Base-by-base conservation (phyloP, 2,797 vertebrate species). In the Oreortyx pictus region DNA sequence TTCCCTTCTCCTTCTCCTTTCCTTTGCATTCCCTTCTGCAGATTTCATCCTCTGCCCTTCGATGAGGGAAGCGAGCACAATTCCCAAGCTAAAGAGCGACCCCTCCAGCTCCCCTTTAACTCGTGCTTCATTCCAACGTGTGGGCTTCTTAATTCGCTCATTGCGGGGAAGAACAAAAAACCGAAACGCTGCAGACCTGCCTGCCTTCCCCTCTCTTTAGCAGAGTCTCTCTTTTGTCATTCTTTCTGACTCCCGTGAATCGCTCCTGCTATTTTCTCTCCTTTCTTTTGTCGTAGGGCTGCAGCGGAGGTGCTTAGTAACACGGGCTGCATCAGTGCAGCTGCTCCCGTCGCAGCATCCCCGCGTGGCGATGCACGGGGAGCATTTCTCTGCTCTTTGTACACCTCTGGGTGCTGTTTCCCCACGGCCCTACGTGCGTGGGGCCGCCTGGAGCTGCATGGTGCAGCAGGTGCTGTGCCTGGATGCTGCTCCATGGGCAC, bases 81-180 rank as follows among this genome's bases (percentile, higher is more conserved):
- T 77, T 74, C 87, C 89, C 5, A 23, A 76, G 67, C 92, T 93
- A 9, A 89, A 23, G 5, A 79, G 47, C 60, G 85, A 47, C 49
- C 1, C 74, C 80, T 33, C 65, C 76, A 93, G 59, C 92, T 92
- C 93, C 82, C 80, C 77, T 89, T 43, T 43, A 86, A 77, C 80
- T 86, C 78, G 62, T 31, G 46, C 89, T 95, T 94, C 60, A 80
- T 71, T 95, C 49, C 27, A 59, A 39, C 31, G 88, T 94, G 95
- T 95, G 93, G 95, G 93, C 61, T 95, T 94, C 62, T 85, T 83
- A 91, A 91, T 96, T 87, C 71, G 86, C 88, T 86, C 49, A 0
- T 77, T 67, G 73, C 80, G 89, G 41, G 80, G 91, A 89, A 60
- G 94, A 92, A 54, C 89, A 96, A 68, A 74, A 44, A 44, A 24